Conservation (phyloP, 2,888 invertebrate genomes). For the Plagiodera versicolora region DNA sequence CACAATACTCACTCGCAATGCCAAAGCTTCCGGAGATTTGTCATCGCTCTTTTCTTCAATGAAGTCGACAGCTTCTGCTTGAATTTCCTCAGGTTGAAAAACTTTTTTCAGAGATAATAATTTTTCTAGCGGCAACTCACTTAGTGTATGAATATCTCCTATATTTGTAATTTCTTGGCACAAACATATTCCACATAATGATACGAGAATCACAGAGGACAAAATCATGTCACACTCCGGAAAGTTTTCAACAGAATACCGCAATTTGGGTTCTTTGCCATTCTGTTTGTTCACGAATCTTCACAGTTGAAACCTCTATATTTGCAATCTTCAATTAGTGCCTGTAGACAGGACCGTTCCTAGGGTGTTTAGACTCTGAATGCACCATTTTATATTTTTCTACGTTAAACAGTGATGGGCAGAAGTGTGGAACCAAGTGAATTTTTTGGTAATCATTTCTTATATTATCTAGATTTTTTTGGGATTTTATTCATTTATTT, state of each 20-base stretch:
- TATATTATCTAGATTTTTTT: too few relatives aligned
- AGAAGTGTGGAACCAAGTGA: too few relatives aligned
- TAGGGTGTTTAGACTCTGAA: too few relatives aligned
- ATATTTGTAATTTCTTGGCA: slow-evolving; percentile 44
- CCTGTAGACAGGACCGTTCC: too few relatives aligned
- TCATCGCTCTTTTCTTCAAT: slow-evolving; percentile 14
- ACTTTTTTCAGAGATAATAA: slow-evolving; percentile 65
- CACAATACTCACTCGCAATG: slow-evolving; percentile 36
- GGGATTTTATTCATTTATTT: too few relatives aligned
- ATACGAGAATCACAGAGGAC: not conserved
- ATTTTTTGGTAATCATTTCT: too few relatives aligned
- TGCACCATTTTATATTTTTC: too few relatives aligned
- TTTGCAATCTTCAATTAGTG: too few relatives aligned
- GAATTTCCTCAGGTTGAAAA: slow-evolving; percentile 37
- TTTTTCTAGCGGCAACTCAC: slow-evolving; percentile 70
- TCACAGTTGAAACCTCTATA: not conserved
- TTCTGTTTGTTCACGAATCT: not conserved
- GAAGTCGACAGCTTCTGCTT: slow-evolving; percentile 9
- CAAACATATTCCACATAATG: slow-evolving; percentile 2
- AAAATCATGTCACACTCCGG: slow-evolving; percentile 12
- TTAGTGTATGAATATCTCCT: slow-evolving; percentile 59
- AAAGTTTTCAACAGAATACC: slow-evolving; percentile 3
- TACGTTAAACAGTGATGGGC: too few relatives aligned
- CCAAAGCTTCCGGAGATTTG: slow-evolving; percentile 43
- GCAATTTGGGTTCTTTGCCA: not conserved